A percentile compares a stretch with the other conserved stretches of the same genome.
phyloP scores from a whole-genome alignment of 2,888 invertebrate species.

The Omphaloscelis lunosa region DNA sequence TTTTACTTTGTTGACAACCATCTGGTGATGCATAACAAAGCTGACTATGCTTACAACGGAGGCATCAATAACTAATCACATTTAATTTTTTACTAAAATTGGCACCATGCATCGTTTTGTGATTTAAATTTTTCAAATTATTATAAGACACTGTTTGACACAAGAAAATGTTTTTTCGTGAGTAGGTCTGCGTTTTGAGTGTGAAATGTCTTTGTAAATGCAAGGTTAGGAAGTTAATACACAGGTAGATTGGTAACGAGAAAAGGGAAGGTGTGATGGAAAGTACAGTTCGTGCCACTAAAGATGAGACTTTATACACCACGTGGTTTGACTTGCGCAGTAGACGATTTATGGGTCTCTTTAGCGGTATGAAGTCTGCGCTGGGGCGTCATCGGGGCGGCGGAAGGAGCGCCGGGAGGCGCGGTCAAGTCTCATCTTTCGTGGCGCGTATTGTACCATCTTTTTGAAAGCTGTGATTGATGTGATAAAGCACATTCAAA shows the following conservation, averaged over 20 bases:
- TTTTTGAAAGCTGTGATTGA: background rate
- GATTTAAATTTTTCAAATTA: slow-evolving; percentile 51
- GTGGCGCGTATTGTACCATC: too few relatives aligned
- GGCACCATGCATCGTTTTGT: slow-evolving; percentile 69
- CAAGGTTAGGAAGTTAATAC: slow-evolving; percentile 10
- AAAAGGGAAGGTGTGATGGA: slow-evolving; percentile 2
- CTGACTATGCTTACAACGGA: slow-evolving; percentile 99
- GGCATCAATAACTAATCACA: slow-evolving; percentile 89
- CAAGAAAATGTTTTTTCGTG: slow-evolving; percentile 47
- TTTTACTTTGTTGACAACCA: slow-evolving; percentile 99
- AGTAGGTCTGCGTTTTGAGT: slow-evolving; percentile 38
- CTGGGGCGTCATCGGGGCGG: too few relatives aligned
- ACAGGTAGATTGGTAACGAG: background rate
- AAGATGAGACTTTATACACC: too few relatives aligned
- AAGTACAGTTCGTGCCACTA: too few relatives aligned
- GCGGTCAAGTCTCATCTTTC: too few relatives aligned
- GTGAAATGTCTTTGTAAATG: slow-evolving; percentile 22
- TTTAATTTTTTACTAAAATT: slow-evolving; percentile 47
- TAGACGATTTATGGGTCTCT: too few relatives aligned
- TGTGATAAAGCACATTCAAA: slow-evolving; percentile 1
- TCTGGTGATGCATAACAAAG: slow-evolving; percentile 99
- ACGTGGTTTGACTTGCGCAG: too few relatives aligned
- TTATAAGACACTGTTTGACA: slow-evolving; percentile 61
- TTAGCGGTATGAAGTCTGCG: too few relatives aligned
- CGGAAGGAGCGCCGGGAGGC: too few relatives aligned